These are phyloP conservation scores for Lasioglossum vierecki DNA, from an alignment of 2,888 invertebrate genomes.

Conservation along the genomic window DNA sequence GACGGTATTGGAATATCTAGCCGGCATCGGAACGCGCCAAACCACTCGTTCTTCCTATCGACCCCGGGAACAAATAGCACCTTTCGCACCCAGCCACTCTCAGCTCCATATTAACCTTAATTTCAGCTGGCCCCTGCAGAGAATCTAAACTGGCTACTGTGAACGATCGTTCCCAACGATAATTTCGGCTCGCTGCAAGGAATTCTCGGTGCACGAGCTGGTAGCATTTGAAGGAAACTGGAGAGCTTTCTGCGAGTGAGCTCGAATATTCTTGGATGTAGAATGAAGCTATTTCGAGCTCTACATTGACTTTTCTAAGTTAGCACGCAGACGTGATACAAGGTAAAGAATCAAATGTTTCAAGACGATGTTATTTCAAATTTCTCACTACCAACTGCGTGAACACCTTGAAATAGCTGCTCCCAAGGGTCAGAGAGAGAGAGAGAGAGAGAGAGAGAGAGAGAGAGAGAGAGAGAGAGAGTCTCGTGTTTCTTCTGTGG, in stretches of 20 bases:
- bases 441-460: too few species aligned
- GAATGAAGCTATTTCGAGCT: constrained; percentile 24
- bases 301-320: constrained; percentile 55
- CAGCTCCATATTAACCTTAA: constrained; percentile 48
- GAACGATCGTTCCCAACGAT: constrained; percentile 36
- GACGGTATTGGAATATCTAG: constrained; percentile 49
- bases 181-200: constrained; percentile 25
- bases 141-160: constrained; percentile 29
- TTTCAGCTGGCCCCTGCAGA: constrained; percentile 30
- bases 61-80: constrained; percentile 47
- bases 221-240: constrained; percentile 6
- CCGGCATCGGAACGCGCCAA: constrained; percentile 36
- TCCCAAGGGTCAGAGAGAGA: too few species aligned
- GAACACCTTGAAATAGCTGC: background rate
- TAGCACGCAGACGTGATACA: constrained; percentile 4
- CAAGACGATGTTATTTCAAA: background rate
- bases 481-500: too few species aligned
- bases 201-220: constrained; percentile 8
- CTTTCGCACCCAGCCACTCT: constrained; percentile 15
- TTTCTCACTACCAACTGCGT: background rate
- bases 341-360: background rate
- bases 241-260: background rate
- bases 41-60: constrained; percentile 41
- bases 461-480: too few species aligned
- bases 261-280: background rate